Percentiles rank a stretch among this genome's conserved stretches.
Conservation (phyloP, 1,140 invertebrate species). For the Drosophila seguyi region DNA sequence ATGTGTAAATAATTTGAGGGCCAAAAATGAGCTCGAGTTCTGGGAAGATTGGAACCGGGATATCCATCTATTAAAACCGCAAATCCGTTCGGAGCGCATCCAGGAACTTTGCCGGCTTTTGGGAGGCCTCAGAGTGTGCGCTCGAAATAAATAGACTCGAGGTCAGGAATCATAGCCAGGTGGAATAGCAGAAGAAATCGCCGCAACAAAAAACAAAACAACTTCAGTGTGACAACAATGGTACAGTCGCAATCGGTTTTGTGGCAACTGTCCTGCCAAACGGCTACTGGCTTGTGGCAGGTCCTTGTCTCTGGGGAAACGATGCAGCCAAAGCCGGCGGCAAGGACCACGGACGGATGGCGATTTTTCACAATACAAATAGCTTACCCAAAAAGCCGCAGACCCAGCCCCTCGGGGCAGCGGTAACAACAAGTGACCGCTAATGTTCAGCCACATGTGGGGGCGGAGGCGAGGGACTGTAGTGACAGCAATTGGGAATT, state of each 20-base stretch:
- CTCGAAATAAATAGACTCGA: slow-evolving; percentile 68
- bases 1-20: slow-evolving; percentile 73
- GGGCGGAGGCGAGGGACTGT: slow-evolving; percentile 1
- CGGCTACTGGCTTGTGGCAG: slow-evolving; percentile 49
- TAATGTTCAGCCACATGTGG: slow-evolving; percentile 71
- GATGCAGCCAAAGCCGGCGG: slow-evolving; percentile 17
- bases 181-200: neutral
- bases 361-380: slow-evolving; percentile 74
- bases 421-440: slow-evolving; percentile 58
- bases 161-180: slow-evolving; percentile 27
- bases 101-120: slow-evolving; percentile 51
- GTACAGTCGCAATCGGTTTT: slow-evolving; percentile 65
- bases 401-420: slow-evolving; percentile 33
- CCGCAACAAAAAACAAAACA: slow-evolving; percentile 41
- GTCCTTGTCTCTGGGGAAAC: slow-evolving; percentile 9
- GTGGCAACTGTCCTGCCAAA: slow-evolving; percentile 17
- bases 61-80: slow-evolving; percentile 29
- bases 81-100: slow-evolving; percentile 59
- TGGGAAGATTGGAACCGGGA: slow-evolving; percentile 11
- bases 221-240: slow-evolving; percentile 67
- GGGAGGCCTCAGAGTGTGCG: slow-evolving; percentile 31
- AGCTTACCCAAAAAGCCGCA: slow-evolving; percentile 74
- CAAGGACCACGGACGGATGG: slow-evolving; percentile 19
- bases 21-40: slow-evolving; percentile 35
- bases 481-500: slow-evolving; percentile 51